phyloP scores from a whole-genome alignment of 1,140 invertebrate species.

The Wiebesia pumilae region DNA sequence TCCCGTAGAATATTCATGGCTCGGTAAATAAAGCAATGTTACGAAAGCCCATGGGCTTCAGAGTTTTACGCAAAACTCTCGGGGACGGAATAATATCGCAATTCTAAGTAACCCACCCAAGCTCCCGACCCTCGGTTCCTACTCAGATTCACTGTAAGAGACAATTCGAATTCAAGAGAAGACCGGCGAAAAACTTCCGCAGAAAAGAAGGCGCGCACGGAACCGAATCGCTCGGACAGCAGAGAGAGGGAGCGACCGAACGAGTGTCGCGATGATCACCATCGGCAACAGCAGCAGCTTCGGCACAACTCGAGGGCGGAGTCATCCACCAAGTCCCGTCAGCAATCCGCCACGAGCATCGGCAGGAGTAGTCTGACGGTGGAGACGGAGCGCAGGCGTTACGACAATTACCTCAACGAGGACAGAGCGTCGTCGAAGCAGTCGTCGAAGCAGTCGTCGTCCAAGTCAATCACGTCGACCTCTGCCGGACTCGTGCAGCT shows the following conservation, averaged over 20 bases:
- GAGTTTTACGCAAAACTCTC: too few species aligned
- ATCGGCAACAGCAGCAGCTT: neutral
- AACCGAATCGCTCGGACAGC: constrained; percentile 1
- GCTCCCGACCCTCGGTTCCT: neutral
- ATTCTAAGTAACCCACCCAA: too few species aligned
- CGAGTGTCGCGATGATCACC: neutral
- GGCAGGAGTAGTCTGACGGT: constrained; percentile 9
- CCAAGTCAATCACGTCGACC: neutral
- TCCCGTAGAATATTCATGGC: too few species aligned
- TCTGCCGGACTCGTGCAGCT: neutral
- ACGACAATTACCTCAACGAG: constrained; percentile 35
- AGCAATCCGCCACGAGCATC: neutral
- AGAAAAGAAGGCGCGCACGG: constrained; percentile 37
- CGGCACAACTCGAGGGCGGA: neutral
- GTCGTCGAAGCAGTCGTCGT: neutral
- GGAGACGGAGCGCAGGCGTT: neutral
- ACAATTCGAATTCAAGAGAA: constrained; percentile 38
- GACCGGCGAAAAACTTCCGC: constrained; percentile 42
- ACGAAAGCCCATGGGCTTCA: too few species aligned
- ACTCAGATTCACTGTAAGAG: neutral
- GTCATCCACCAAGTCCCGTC: neutral
- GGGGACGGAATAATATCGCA: neutral
- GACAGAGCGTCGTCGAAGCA: neutral
- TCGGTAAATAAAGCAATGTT: too few species aligned
- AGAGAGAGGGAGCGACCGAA: neutral